A percentile compares a stretch with the other conserved stretches of the same genome.
These are phyloP conservation scores for Trididemnum clinides DNA, from an alignment of 23 tunicate species.

Conservation along the genomic window DNA sequence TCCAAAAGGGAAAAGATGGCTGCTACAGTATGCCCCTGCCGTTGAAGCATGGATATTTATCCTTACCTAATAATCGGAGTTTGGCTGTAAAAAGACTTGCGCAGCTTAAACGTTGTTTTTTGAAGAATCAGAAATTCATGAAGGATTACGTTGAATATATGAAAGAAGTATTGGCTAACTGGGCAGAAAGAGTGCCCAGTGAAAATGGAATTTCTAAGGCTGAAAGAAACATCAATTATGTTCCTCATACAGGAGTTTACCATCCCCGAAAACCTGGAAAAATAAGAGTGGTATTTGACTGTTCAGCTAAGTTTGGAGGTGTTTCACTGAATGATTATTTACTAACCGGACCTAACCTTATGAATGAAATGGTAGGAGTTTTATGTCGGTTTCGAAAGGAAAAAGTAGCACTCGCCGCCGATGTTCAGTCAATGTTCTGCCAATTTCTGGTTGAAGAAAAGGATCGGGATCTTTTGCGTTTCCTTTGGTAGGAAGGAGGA, in stretches of 20 bases:
- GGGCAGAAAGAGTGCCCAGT: neutral
- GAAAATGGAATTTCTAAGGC: neutral
- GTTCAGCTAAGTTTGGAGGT: neutral
- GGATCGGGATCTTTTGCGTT: neutral
- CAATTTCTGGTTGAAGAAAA: neutral
- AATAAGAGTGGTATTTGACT: neutral
- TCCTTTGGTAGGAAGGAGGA: neutral
- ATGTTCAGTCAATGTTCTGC: neutral
- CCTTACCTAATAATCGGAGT: neutral
- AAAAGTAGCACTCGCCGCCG: neutral
- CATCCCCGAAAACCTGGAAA: neutral
- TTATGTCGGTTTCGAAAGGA: neutral
- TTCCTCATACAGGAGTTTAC: neutral
- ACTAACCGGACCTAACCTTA: neutral
- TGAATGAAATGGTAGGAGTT: neutral
- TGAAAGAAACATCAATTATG: neutral
- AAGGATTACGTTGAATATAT: neutral
- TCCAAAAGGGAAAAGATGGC: neutral
- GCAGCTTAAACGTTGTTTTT: neutral
- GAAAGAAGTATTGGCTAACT: neutral
- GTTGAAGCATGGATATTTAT: neutral
- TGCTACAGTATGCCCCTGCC: neutral
- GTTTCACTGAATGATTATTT: neutral
- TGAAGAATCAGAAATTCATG: neutral
- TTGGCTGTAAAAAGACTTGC: neutral